Conservation (phyloP, 1,140 invertebrate species). For the Zaprionus ghesquierei region DNA sequence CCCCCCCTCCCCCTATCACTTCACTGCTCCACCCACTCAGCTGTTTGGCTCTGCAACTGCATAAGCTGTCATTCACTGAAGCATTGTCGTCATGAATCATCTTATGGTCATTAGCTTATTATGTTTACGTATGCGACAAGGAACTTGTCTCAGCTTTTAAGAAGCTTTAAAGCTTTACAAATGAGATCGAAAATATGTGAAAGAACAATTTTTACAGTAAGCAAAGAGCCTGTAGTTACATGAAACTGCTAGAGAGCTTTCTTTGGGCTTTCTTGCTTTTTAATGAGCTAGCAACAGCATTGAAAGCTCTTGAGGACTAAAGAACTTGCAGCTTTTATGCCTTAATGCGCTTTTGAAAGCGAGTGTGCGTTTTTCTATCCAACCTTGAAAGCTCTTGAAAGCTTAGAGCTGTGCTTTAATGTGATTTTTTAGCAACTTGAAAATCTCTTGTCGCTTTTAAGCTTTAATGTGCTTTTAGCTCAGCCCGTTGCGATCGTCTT, state of each 20-base stretch:
- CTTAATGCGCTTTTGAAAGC: neutral
- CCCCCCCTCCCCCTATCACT: too few species aligned
- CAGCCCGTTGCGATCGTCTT: too few species aligned
- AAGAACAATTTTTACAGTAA: too few species aligned
- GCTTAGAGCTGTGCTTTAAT: neutral
- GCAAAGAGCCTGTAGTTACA: neutral
- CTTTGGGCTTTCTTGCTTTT: too few species aligned
- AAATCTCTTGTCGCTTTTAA: neutral
- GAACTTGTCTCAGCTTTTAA: neutral
- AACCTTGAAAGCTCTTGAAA: neutral
- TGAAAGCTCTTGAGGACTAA: too few species aligned
- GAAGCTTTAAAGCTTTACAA: neutral
- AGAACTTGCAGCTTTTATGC: too few species aligned
- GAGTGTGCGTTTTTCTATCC: neutral
- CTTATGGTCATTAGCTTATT: too few species aligned
- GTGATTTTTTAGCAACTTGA: neutral
- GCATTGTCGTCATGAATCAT: too few species aligned
- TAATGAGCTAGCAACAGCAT: too few species aligned
- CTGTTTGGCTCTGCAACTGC: too few species aligned
- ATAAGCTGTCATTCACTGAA: too few species aligned
- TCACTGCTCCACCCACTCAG: too few species aligned
- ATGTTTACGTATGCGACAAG: neutral
- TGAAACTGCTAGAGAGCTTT: neutral
- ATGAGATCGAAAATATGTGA: neutral
- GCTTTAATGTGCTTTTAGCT: neutral